These are phyloP conservation scores for Gastracanthus pulcherrimus DNA, from an alignment of 2,888 invertebrate species.

Conservation along the genomic window DNA sequence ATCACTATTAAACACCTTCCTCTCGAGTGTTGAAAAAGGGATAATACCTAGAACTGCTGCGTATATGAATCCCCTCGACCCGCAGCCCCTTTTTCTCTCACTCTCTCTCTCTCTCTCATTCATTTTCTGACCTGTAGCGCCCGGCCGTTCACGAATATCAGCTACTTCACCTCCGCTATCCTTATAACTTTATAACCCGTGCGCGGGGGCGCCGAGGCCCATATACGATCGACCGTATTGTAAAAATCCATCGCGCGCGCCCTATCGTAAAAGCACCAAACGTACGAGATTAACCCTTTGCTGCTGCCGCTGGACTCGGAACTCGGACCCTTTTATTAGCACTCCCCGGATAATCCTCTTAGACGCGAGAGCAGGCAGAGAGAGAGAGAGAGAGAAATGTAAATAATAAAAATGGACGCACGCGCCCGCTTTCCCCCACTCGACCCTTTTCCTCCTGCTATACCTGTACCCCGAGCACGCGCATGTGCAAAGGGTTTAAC, in stretches of 20 bases:
- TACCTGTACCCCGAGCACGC: too few relatives aligned
- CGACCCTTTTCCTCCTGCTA: too few relatives aligned
- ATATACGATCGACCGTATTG: neutral
- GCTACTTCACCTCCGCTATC: neutral
- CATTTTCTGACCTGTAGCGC: neutral
- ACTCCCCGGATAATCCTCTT: neutral
- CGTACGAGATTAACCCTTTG: slow-evolving; percentile 26
- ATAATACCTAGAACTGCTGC: neutral
- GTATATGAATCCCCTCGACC: too few relatives aligned
- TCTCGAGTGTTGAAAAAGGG: neutral
- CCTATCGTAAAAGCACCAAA: neutral
- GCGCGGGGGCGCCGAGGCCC: neutral
- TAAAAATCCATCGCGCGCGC: neutral
- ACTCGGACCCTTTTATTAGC: neutral
- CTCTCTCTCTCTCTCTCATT: neutral
- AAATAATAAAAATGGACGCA: too few relatives aligned
- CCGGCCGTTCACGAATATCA: too few relatives aligned
- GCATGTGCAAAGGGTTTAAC: slow-evolving; percentile 9
- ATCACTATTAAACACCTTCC: neutral
- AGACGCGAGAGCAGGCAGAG: too few relatives aligned
- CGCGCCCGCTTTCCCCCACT: too few relatives aligned
- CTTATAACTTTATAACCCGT: neutral
- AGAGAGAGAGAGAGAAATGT: too few relatives aligned
- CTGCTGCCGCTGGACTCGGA: too few relatives aligned
- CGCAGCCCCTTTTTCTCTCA: too few relatives aligned